Evolutionary conservation across 2,797 vertebrate species (phyloP).

Genomic region (Clamator glandarius): DNA sequence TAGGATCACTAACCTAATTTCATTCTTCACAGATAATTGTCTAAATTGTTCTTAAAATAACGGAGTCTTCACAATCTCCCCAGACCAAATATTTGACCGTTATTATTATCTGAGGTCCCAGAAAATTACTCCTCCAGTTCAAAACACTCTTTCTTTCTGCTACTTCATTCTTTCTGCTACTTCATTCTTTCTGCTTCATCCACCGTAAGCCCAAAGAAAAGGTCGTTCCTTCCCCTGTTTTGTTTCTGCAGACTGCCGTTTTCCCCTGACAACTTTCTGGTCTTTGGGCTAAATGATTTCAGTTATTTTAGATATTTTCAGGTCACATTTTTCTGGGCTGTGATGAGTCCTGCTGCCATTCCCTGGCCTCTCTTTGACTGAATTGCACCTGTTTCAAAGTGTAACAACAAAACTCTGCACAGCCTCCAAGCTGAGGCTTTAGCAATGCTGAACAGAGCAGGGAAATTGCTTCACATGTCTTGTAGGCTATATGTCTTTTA

Average conservation of each 20-base stretch:
- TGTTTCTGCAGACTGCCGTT: not conserved
- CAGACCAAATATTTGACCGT: not conserved
- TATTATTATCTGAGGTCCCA: not conserved
- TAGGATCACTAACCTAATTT: not conserved
- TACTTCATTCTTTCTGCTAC: not conserved
- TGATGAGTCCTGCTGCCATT: not conserved
- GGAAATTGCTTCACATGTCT: not conserved
- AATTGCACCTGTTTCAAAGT: not conserved
- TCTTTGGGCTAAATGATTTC: not conserved
- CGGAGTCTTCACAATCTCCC: not conserved
- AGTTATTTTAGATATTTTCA: not conserved
- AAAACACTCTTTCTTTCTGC: not conserved
- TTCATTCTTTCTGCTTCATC: not conserved
- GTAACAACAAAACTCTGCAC: not conserved
- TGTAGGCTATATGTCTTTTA: not conserved
- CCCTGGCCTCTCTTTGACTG: not conserved
- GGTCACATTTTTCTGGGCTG: not conserved
- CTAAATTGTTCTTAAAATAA: not conserved
- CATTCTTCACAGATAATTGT: not conserved
- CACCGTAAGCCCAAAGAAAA: not conserved
- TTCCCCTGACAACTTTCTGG: not conserved
- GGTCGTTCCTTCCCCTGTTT: not conserved
- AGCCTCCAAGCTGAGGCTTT: not conserved
- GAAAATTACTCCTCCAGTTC: not conserved
- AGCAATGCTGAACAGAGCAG: not conserved